Evolutionary conservation across 2,888 invertebrate genomes (phyloP).

Genomic region (Netelia inedita): DNA sequence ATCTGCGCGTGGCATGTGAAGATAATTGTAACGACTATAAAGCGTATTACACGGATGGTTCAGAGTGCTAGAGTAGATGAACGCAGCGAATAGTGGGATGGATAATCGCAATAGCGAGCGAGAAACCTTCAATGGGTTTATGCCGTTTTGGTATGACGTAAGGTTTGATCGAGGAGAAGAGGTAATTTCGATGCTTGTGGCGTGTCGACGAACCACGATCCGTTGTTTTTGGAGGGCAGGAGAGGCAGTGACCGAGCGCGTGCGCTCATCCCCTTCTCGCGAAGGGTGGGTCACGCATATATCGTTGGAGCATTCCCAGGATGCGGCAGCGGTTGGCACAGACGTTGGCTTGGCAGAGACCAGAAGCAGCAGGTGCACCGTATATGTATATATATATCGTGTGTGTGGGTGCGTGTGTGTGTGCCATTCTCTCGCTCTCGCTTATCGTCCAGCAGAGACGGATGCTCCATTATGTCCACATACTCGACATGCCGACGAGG

Average conservation of each 20-base stretch:
- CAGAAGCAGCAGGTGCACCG: constrained; percentile 54
- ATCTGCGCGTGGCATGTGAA: constrained; percentile 53
- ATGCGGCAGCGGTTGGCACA: constrained; percentile 51
- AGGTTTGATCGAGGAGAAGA: constrained; percentile 54
- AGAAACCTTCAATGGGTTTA: constrained; percentile 55
- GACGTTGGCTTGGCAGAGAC: constrained; percentile 45
- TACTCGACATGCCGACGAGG: constrained; percentile 82
- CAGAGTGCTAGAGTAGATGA: not conserved
- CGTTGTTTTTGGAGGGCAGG: constrained; percentile 57
- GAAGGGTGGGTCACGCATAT: constrained; percentile 7
- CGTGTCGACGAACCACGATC: constrained; percentile 35
- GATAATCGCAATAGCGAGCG: constrained; percentile 57
- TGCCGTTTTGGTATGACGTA: constrained; percentile 28
- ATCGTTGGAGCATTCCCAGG: constrained; percentile 29
- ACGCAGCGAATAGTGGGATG: constrained; percentile 20
- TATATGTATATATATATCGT: not conserved
- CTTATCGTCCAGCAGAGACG: constrained; percentile 82
- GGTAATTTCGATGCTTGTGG: constrained; percentile 56
- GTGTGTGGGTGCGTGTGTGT: constrained; percentile 47
- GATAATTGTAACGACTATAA: constrained; percentile 40
- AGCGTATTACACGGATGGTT: constrained; percentile 17
- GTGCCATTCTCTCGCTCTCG: constrained; percentile 65
- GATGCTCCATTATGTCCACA: constrained; percentile 84
- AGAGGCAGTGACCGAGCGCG: not conserved
- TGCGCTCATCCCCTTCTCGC: constrained; percentile 16